phyloP scores from a whole-genome alignment of 1,140 invertebrate genomes.

The Panagrolaimus sp. region DNA sequence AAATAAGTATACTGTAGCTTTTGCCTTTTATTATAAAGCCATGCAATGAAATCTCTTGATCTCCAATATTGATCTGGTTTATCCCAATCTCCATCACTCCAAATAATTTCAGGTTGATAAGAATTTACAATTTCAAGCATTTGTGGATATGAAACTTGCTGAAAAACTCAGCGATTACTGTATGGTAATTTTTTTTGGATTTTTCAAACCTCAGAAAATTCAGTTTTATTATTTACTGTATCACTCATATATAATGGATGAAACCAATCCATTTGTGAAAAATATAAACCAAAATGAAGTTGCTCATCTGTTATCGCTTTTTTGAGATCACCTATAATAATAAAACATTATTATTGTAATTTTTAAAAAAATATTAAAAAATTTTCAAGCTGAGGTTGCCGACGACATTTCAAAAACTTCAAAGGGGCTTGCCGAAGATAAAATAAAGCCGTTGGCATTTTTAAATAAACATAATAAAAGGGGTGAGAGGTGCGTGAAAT shows the following conservation, averaged over 20 bases:
- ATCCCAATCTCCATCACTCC: slow-evolving; percentile 74
- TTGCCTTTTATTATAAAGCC: slow-evolving; percentile 78
- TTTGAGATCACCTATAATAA: slow-evolving; percentile 21
- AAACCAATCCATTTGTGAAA: slow-evolving; percentile 62
- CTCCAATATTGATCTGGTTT: slow-evolving; percentile 69
- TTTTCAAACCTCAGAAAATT: slow-evolving; percentile 13
- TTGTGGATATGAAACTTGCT: slow-evolving; percentile 63
- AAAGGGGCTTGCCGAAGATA: too few relatives aligned
- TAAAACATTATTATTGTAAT: background rate
- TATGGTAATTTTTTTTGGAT: background rate
- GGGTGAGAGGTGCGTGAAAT: too few relatives aligned
- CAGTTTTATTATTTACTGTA: slow-evolving; percentile 18
- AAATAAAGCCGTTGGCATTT: too few relatives aligned
- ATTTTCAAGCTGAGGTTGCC: background rate
- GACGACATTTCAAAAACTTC: too few relatives aligned
- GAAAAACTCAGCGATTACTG: slow-evolving; percentile 11
- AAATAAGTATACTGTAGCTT: background rate
- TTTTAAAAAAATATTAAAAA: background rate
- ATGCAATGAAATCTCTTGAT: slow-evolving; percentile 69
- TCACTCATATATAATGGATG: slow-evolving; percentile 38
- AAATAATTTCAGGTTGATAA: slow-evolving; percentile 82
- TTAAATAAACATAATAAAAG: too few relatives aligned
- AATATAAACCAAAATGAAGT: slow-evolving; percentile 62
- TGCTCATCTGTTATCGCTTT: slow-evolving; percentile 53
- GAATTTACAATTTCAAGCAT: slow-evolving; percentile 66